Percentiles rank a stretch among this genome's conserved stretches.
These are phyloP conservation scores for Temnopleurus reevesii DNA, from an alignment of 53 echinoderm and acorn worm species.

Conservation along the genomic window DNA sequence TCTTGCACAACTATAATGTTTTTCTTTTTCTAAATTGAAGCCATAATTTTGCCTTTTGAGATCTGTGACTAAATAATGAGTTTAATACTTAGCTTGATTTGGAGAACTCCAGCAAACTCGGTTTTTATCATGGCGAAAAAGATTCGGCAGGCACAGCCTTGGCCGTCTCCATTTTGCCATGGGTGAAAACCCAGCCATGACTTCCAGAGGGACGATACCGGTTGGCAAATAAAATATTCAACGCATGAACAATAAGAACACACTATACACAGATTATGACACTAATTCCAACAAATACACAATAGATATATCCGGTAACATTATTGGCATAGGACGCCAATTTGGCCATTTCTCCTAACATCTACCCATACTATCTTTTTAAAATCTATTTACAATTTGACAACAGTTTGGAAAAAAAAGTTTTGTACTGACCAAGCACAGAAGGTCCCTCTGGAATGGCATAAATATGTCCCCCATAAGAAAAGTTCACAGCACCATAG, in stretches of 20 bases:
- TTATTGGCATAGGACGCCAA: background rate
- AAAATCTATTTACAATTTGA: conserved; percentile 60
- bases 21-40: background rate
- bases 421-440: conserved; percentile 54
- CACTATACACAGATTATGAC: conserved; percentile 47
- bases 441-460: conserved; percentile 45
- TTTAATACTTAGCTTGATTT: conserved; percentile 16
- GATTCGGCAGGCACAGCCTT: conserved; percentile 95
- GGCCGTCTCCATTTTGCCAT: conserved; percentile 73
- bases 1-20: conserved; percentile 8
- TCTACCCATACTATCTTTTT: conserved; percentile 32
- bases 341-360: background rate
- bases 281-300: conserved; percentile 8
- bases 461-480: background rate
- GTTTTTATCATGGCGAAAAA: conserved; percentile 57
- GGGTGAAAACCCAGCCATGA: conserved; percentile 37
- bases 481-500: conserved; percentile 35
- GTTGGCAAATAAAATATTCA: conserved; percentile 28
- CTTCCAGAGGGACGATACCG: conserved; percentile 54
- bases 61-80: conserved; percentile 17
- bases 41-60: background rate
- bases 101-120: background rate
- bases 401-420: conserved; percentile 45
- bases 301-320: background rate
- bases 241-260: conserved; percentile 11